phyloP scores from a whole-genome alignment of 2,113 vertebrate genomes.

The Poeciliopsis retropinna region DNA sequence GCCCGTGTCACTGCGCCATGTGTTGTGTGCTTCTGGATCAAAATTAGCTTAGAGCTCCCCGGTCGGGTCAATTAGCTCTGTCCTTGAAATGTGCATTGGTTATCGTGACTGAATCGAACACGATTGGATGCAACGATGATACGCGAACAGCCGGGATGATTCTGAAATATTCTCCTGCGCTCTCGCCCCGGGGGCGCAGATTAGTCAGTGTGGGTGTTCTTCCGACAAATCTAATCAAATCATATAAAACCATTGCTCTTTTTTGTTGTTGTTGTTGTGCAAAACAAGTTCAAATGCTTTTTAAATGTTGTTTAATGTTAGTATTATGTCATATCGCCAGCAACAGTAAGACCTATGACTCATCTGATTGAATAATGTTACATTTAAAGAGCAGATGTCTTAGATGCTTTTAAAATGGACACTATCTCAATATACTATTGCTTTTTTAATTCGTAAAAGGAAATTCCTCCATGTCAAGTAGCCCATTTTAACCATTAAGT shows the following conservation, averaged over 20 bases:
- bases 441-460: not conserved
- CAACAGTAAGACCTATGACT: conserved; percentile 50
- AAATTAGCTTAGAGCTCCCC: not conserved
- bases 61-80: conserved; percentile 6
- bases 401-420: not conserved
- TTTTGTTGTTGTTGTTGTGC: conserved; percentile 5
- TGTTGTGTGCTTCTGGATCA: conserved; percentile 7
- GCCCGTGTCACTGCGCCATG: not conserved
- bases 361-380: conserved; percentile 53
- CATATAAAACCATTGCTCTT: conserved; percentile 5
- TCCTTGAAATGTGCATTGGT: conserved; percentile 2
- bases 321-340: not conserved
- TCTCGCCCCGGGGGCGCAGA: not conserved
- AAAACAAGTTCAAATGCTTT: not conserved
- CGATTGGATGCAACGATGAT: not conserved
- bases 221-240: conserved; percentile 3
- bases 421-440: conserved; percentile 31
- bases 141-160: not conserved
- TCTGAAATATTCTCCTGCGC: not conserved
- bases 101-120: conserved; percentile 10
- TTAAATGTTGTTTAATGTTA: conserved; percentile 16
- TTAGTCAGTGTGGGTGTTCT: not conserved
- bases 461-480: no score
- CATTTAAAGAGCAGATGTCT: conserved; percentile 30
- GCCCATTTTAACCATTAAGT: no score